Evolutionary conservation across 1,140 invertebrate species (phyloP).

Genomic region (Drosophila parabipectinata): DNA sequence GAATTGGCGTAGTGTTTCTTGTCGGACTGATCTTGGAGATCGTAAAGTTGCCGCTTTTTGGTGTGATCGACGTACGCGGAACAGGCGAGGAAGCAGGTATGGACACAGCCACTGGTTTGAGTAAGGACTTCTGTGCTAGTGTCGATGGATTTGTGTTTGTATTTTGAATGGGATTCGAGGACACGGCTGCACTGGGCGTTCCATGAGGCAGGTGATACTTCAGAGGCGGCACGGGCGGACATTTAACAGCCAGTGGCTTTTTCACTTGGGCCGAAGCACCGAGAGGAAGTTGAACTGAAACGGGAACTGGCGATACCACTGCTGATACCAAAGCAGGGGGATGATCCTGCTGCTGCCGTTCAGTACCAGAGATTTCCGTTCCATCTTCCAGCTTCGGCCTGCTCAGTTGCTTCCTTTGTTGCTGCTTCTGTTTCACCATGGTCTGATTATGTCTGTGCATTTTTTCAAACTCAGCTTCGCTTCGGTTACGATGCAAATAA

Average conservation of each 20-base stretch:
- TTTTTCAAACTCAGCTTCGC: conserved; percentile 90
- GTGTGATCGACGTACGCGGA: conserved; percentile 12
- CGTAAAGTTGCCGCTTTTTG: conserved; percentile 19
- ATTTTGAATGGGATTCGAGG: conserved; percentile 13
- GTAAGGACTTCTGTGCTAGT: conserved; percentile 68
- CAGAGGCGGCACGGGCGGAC: conserved; percentile 74
- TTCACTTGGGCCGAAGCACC: conserved; percentile 37
- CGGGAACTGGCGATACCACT: conserved; percentile 42
- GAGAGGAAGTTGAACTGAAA: conserved; percentile 6
- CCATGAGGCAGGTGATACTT: conserved; percentile 71
- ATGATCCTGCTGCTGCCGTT: conserved; percentile 26
- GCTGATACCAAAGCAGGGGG: conserved; percentile 56
- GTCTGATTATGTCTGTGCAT: conserved; percentile 85
- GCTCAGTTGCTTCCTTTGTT: conserved; percentile 56
- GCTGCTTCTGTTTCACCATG: conserved; percentile 75
- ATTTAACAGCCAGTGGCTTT: conserved; percentile 55
- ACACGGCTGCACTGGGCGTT: conserved; percentile 11
- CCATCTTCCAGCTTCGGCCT: conserved; percentile 56
- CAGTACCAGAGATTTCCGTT: neutral
- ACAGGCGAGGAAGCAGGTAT: conserved; percentile 19
- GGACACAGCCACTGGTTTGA: conserved; percentile 53
- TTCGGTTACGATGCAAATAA: conserved; percentile 92
- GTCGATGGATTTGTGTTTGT: conserved; percentile 3
- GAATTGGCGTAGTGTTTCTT: conserved; percentile 72
- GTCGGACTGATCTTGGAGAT: conserved; percentile 52